Percentiles rank a stretch among this genome's conserved stretches.
Conservation (phyloP, 2,113 vertebrate species). For the Geococcyx californianus region DNA sequence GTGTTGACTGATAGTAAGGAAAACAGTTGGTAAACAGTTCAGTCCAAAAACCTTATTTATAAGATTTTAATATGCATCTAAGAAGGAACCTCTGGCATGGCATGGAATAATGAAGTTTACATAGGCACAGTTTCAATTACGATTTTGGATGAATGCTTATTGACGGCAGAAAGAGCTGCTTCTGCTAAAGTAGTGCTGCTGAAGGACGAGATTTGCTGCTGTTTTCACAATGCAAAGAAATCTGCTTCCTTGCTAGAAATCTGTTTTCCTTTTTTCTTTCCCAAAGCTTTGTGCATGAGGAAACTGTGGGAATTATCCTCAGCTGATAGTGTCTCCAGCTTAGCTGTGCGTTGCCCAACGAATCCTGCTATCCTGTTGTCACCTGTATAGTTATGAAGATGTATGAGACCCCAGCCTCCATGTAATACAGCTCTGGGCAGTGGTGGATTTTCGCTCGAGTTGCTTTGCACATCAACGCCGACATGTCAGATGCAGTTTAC, state of each 20-base stretch:
- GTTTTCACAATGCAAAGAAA: neutral
- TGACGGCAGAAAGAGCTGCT: neutral
- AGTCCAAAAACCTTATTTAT: slow-evolving; percentile 4
- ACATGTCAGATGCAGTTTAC: slow-evolving; percentile 71
- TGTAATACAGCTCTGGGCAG: slow-evolving; percentile 56
- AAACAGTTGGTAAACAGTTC: slow-evolving; percentile 7
- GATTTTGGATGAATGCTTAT: neutral
- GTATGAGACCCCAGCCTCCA: slow-evolving; percentile 36
- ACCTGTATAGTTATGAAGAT: slow-evolving; percentile 57
- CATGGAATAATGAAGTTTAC: slow-evolving; percentile 1
- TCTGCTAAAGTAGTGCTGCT: neutral
- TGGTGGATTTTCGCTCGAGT: slow-evolving; percentile 47
- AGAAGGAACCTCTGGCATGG: neutral
- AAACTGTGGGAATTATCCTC: neutral
- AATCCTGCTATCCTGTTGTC: slow-evolving; percentile 39
- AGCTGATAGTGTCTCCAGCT: neutral
- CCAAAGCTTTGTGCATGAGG: neutral
- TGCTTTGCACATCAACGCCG: slow-evolving; percentile 29
- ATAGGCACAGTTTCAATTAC: neutral
- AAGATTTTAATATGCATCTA: slow-evolving; percentile 12
- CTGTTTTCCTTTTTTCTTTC: neutral
- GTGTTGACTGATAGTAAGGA: slow-evolving; percentile 40
- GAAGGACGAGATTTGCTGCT: neutral
- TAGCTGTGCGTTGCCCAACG: neutral
- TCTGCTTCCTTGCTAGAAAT: neutral